A percentile compares a stretch with the other conserved stretches of the same genome.
Conservation (phyloP, 2,888 invertebrate genomes). For the Lochmaea crataegi region DNA sequence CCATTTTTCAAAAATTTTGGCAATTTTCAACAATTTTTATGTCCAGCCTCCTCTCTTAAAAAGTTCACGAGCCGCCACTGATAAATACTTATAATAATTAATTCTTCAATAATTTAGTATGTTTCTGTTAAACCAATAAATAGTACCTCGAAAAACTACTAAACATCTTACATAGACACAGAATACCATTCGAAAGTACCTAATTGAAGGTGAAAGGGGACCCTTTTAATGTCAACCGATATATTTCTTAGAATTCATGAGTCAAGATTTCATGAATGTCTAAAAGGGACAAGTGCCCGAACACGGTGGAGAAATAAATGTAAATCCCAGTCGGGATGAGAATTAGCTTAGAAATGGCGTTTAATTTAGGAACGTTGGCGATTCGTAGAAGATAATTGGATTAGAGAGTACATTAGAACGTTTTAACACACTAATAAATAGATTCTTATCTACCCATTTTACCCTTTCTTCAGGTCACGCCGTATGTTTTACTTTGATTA, state of each 20-base stretch:
- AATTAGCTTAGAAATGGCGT: constrained; percentile 61
- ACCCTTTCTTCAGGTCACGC: constrained; percentile 40
- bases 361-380: constrained; percentile 59
- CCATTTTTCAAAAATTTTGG: too few species aligned
- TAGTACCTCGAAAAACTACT: too few species aligned
- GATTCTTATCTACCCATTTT: constrained; percentile 58
- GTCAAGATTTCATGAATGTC: constrained; percentile 19
- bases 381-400: constrained; percentile 60
- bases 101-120: too few species aligned
- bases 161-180: not conserved
- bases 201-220: not conserved
- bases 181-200: not conserved
- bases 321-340: constrained; percentile 37
- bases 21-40: too few species aligned
- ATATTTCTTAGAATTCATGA: constrained; percentile 27
- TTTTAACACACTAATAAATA: constrained; percentile 57
- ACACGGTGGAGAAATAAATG: constrained; percentile 13
- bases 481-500: constrained; percentile 34
- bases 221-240: constrained; percentile 20
- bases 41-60: too few species aligned
- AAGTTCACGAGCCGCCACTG: too few species aligned
- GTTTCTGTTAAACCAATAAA: too few species aligned
- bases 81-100: too few species aligned
- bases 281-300: constrained; percentile 26
- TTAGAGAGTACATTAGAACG: constrained; percentile 58